These are phyloP conservation scores for Albula goreensis DNA, from an alignment of 2,113 vertebrate genomes.

Conservation along the genomic window DNA sequence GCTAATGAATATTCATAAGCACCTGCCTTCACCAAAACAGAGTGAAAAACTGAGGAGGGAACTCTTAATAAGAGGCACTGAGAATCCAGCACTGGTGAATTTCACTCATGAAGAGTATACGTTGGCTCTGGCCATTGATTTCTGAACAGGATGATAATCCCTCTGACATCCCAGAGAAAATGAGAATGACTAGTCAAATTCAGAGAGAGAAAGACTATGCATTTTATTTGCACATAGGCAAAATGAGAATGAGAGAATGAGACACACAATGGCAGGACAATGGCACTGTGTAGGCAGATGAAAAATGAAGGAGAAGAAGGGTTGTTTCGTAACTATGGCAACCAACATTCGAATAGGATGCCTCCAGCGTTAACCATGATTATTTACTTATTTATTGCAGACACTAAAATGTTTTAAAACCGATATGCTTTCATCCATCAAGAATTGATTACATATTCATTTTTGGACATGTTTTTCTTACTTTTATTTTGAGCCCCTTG, in stretches of 20 bases:
- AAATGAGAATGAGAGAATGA: background rate
- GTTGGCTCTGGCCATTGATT: background rate
- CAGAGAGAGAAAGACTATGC: background rate
- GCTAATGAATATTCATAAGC: constrained; percentile 7
- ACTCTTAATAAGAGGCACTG: background rate
- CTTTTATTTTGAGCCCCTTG: no score
- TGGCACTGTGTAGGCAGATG: background rate
- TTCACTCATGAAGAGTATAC: background rate
- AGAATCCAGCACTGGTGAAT: background rate
- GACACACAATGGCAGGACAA: background rate
- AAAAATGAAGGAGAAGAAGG: background rate
- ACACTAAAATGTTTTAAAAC: constrained; percentile 13
- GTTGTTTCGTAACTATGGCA: constrained; percentile 24
- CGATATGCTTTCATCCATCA: constrained; percentile 15
- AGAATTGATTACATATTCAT: no score
- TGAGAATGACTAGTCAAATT: background rate
- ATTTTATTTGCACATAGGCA: no score
- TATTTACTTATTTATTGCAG: constrained; percentile 24
- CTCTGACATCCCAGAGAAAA: background rate
- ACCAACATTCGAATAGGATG: constrained; percentile 17
- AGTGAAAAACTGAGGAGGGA: background rate
- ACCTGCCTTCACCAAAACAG: background rate
- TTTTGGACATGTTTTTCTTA: no score
- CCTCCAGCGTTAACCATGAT: constrained; percentile 22
- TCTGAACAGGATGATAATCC: background rate